Conservation (phyloP, 1,140 invertebrate genomes). For the Mactra quadrangularis region DNA sequence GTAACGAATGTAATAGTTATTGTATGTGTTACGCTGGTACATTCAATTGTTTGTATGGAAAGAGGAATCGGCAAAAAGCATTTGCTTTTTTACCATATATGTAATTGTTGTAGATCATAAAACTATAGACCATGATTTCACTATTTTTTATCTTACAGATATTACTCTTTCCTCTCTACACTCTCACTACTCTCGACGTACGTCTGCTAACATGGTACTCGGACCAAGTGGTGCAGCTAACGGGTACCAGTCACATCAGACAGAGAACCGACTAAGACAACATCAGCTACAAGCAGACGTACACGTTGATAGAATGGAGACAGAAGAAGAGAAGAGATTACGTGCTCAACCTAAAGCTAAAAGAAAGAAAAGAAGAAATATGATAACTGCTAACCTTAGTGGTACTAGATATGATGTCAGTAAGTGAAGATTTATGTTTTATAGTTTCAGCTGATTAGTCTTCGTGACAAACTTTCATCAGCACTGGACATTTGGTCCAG, state of each 20-base stretch:
- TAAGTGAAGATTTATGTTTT: constrained; percentile 76
- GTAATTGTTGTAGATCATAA: no score
- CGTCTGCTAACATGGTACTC: constrained; percentile 42
- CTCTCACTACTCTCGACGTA: constrained; percentile 61
- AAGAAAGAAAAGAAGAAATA: constrained; percentile 74
- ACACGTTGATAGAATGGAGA: constrained; percentile 21
- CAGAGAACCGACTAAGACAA: not conserved
- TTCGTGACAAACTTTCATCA: no score
- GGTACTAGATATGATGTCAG: constrained; percentile 84
- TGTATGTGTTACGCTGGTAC: no score
- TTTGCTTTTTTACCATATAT: no score
- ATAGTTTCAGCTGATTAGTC: not conserved
- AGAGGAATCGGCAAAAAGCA: no score
- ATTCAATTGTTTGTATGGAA: no score
- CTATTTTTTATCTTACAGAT: constrained; percentile 67
- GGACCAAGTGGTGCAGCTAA: constrained; percentile 47
- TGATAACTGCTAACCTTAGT: constrained; percentile 80
- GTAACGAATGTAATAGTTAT: no score
- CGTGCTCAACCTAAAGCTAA: constrained; percentile 68
- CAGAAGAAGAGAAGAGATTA: constrained; percentile 45
- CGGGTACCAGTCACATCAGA: constrained; percentile 43
- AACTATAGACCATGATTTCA: no score
- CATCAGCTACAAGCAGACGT: constrained; percentile 13
- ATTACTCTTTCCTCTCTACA: constrained; percentile 71
- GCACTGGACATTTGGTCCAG: no score